These are phyloP conservation scores for Shargacucullia verbasci DNA, from an alignment of 2,888 invertebrate genomes.

Conservation along the genomic window DNA sequence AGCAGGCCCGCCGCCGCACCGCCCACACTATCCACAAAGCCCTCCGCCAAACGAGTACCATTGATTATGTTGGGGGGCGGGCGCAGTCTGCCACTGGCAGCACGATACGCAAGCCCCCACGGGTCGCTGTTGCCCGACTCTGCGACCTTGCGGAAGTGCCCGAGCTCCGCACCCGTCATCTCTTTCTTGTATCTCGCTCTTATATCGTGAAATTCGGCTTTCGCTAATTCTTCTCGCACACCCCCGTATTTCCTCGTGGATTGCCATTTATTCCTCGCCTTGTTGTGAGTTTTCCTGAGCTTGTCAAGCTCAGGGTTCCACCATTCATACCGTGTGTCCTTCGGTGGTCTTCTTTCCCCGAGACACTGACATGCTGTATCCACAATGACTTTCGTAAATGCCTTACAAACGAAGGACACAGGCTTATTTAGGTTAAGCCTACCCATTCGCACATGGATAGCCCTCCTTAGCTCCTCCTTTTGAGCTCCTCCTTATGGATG, in stretches of 20 bases:
- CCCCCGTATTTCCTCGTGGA: neutral
- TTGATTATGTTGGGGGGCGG: too few relatives aligned
- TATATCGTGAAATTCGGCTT: neutral
- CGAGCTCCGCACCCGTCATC: slow-evolving; percentile 25
- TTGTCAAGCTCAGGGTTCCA: slow-evolving; percentile 10
- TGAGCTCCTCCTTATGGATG: too few relatives aligned
- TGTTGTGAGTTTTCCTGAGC: neutral
- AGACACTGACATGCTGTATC: too few relatives aligned
- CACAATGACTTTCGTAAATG: slow-evolving; percentile 16
- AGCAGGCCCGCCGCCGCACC: too few relatives aligned
- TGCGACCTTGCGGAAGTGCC: neutral
- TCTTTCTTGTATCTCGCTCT: neutral
- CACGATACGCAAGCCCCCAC: slow-evolving; percentile 53
- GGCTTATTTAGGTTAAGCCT: neutral
- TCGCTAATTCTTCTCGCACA: neutral
- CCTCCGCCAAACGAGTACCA: too few relatives aligned
- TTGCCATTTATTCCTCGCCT: slow-evolving; percentile 10
- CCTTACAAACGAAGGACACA: neutral
- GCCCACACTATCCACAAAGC: too few relatives aligned
- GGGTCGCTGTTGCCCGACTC: slow-evolving; percentile 23
- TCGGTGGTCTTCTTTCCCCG: too few relatives aligned
- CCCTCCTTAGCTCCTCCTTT: too few relatives aligned
- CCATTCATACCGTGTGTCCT: too few relatives aligned
- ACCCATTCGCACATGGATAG: slow-evolving; percentile 7
- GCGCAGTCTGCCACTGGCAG: too few relatives aligned